Percentiles rank a stretch among this genome's conserved stretches.
phyloP scores from a whole-genome alignment of 2,113 vertebrate species.

The Arizona elegans region DNA sequence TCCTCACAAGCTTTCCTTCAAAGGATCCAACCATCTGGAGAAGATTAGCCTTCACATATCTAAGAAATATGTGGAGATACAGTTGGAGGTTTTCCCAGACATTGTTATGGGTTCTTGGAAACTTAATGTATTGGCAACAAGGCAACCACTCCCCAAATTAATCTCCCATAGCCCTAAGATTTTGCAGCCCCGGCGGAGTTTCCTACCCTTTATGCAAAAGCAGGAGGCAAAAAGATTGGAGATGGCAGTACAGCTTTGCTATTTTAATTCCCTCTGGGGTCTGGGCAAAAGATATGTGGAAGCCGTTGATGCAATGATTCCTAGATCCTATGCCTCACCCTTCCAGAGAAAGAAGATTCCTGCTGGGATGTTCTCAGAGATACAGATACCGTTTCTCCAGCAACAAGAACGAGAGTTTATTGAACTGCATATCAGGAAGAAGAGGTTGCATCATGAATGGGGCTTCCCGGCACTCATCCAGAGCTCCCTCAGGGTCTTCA shows the following conservation, averaged over 20 bases:
- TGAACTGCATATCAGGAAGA: constrained; percentile 27
- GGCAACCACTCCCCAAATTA: not conserved
- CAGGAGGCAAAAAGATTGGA: not conserved
- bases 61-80: not conserved
- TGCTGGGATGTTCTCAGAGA: not conserved
- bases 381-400: not conserved
- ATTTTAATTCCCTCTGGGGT: constrained; percentile 1
- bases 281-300: not conserved
- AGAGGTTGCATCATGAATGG: constrained; percentile 27
- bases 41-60: not conserved
- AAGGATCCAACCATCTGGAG: not conserved
- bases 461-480: not conserved
- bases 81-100: not conserved
- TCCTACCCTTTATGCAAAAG: not conserved
- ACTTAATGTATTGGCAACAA: not conserved
- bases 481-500: not conserved
- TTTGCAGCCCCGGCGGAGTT: not conserved
- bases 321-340: not conserved
- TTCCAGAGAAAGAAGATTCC: too few species aligned
- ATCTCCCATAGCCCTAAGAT: not conserved
- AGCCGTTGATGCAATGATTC: not conserved
- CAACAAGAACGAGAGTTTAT: not conserved
- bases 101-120: not conserved
- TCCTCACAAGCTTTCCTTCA: not conserved
- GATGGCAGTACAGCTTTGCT: not conserved